These are phyloP conservation scores for Macaria liturata DNA, from an alignment of 2,888 invertebrate species.

Conservation along the genomic window DNA sequence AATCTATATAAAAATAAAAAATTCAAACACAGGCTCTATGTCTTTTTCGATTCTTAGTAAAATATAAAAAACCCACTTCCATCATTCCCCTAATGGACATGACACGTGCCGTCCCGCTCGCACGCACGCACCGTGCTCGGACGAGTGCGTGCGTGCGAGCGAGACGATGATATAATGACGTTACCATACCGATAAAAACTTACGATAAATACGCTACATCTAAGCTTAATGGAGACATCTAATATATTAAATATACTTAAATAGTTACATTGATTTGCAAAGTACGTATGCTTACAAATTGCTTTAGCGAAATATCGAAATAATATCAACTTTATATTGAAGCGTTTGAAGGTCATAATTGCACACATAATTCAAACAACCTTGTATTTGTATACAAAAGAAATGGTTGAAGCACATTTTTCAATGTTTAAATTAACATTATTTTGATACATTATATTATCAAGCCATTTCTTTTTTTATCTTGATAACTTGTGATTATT, in stretches of 20 bases:
- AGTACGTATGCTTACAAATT: conserved; percentile 51
- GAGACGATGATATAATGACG: conserved; percentile 63
- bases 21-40: conserved; percentile 65
- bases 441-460: too few species aligned
- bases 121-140: conserved; percentile 39
- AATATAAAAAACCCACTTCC: conserved; percentile 79
- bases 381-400: too few species aligned
- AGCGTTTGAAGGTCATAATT: conserved; percentile 13
- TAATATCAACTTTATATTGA: conserved; percentile 25
- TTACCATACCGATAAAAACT: conserved; percentile 77
- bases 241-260: conserved; percentile 80
- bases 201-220: conserved; percentile 68
- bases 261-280: conserved; percentile 65
- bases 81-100: conserved; percentile 79
- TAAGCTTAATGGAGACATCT: conserved; percentile 76
- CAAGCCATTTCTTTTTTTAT: too few species aligned
- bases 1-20: conserved; percentile 61
- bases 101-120: conserved; percentile 52
- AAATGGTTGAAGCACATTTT: too few species aligned
- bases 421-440: too few species aligned
- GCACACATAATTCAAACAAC: conserved; percentile 8
- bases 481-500: background rate
- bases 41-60: conserved; percentile 80
- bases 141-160: conserved; percentile 46
- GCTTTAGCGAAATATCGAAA: conserved; percentile 42